These are phyloP conservation scores for Brachycybe producta DNA, from an alignment of 2,888 invertebrate genomes.

Conservation along the genomic window DNA sequence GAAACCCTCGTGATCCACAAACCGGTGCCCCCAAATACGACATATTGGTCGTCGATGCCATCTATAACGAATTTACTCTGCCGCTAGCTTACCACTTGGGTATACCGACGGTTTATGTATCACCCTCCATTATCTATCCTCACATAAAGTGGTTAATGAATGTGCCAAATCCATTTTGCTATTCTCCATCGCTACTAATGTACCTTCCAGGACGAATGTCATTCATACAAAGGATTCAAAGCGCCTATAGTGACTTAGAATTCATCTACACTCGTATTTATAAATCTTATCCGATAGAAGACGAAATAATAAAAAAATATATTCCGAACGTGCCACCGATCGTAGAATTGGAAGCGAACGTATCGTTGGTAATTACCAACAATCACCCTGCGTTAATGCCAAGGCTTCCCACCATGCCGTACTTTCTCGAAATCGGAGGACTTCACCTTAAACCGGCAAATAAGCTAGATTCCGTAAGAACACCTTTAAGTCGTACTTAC, in stretches of 20 bases:
- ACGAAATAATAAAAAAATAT: not conserved
- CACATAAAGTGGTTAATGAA: not conserved
- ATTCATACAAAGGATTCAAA: not conserved
- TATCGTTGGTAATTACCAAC: slow-evolving; percentile 2
- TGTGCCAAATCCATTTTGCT: not conserved
- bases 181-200: not conserved
- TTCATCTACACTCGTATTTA: not conserved
- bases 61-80: not conserved
- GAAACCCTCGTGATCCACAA: not conserved
- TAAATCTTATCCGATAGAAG: too few species aligned
- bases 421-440: not conserved
- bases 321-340: slow-evolving; percentile 1
- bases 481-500: too few species aligned
- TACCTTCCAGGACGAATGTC: not conserved
- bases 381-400: not conserved
- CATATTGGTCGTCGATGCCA: not conserved
- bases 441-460: slow-evolving; percentile 1
- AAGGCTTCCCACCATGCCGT: not conserved
- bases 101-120: not conserved
- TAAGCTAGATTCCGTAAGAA: too few species aligned
- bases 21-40: not conserved
- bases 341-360: slow-evolving; percentile 1
- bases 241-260: not conserved
- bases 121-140: not conserved
- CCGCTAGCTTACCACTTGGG: not conserved